Evolutionary conservation across 2,797 vertebrate species (phyloP).

Genomic region (Spheniscus humboldti): DNA sequence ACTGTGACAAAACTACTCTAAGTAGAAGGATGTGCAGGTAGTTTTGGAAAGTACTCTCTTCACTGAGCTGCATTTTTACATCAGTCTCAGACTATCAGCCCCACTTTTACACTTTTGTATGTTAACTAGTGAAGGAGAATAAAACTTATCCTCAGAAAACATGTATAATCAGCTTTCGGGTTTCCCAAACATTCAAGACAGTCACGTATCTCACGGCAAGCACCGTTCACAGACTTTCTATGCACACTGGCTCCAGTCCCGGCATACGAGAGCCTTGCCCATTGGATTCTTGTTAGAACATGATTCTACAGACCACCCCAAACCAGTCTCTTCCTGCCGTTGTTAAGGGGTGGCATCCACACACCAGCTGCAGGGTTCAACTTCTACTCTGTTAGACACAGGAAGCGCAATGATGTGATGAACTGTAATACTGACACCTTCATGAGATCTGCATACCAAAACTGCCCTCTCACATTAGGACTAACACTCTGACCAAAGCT

Average conservation of each 20-base stretch:
- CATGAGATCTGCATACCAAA: not conserved
- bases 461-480: not conserved
- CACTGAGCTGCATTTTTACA: not conserved
- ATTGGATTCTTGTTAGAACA: not conserved
- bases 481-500: not conserved
- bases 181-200: not conserved
- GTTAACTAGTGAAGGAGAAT: not conserved
- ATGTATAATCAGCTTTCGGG: rapidly evolving
- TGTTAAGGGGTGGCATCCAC: not conserved
- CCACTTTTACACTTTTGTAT: not conserved
- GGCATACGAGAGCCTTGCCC: not conserved
- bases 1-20: not conserved
- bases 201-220: not conserved
- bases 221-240: not conserved
- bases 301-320: not conserved
- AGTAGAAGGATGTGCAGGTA: not conserved
- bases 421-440: not conserved
- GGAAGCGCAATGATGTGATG: not conserved
- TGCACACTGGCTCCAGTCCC: not conserved
- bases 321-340: not conserved
- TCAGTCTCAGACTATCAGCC: not conserved
- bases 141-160: not conserved
- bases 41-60: not conserved
- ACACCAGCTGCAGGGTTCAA: not conserved
- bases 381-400: not conserved